Evolutionary conservation across 2,888 invertebrate species (phyloP).

Genomic region (Atherix ibis): DNA sequence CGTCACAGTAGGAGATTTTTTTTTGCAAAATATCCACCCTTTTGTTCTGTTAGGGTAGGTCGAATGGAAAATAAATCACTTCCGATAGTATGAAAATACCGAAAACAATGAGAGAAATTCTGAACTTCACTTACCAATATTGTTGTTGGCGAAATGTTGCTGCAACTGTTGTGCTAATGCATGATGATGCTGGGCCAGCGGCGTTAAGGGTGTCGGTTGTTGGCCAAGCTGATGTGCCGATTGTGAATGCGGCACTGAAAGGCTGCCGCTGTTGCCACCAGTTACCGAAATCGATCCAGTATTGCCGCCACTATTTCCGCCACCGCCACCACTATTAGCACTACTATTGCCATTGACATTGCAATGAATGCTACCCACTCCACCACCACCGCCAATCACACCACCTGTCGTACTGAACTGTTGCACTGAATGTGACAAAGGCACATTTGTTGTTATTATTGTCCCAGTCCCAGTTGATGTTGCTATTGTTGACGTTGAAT

Average conservation of each 20-base stretch:
- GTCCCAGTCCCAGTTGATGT: conserved; percentile 21
- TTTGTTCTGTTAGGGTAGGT: too few species aligned
- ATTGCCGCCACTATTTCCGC: conserved; percentile 21
- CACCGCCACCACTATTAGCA: background rate
- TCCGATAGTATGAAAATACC: too few species aligned
- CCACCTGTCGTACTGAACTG: conserved; percentile 23
- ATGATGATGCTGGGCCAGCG: conserved; percentile 43
- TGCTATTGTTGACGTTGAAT: conserved; percentile 24
- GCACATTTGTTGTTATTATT: conserved; percentile 20
- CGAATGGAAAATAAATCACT: too few species aligned
- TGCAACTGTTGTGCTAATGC: conserved; percentile 44
- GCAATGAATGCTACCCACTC: too few species aligned
- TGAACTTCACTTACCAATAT: conserved; percentile 33
- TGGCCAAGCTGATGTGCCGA: conserved; percentile 29
- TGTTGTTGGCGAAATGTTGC: conserved; percentile 39
- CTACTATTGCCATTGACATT: conserved; percentile 8
- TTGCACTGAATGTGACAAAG: conserved; percentile 31
- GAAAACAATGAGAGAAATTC: too few species aligned
- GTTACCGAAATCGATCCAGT: conserved; percentile 16
- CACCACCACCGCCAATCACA: conserved; percentile 9
- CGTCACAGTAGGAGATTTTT: too few species aligned
- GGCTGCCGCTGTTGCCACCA: conserved; percentile 10
- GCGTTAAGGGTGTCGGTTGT: conserved; percentile 23
- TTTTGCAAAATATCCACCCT: too few species aligned
- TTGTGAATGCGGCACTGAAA: conserved; percentile 30